Evolutionary conservation across 2,797 vertebrate species (phyloP).

Genomic region (Oryzias sinensis): DNA sequence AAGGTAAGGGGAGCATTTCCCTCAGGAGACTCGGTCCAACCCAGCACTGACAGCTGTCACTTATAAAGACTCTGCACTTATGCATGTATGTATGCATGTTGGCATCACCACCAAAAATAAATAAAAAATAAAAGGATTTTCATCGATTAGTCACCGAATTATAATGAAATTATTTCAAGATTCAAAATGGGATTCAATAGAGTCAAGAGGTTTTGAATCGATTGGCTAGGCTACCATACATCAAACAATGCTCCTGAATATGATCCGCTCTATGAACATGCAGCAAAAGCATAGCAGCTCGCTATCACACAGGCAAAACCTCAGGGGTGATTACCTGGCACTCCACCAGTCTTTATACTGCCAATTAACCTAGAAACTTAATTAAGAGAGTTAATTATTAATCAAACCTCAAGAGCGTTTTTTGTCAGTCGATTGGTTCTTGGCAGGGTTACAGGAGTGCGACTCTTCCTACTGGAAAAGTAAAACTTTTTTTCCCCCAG

Average conservation of each 20-base stretch:
- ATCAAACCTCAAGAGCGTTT: constrained; percentile 37
- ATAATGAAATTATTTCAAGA: constrained; percentile 32
- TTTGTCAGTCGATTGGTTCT: constrained; percentile 45
- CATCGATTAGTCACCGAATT: constrained; percentile 28
- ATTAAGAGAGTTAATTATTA: constrained; percentile 61
- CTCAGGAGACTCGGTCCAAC: constrained; percentile 14
- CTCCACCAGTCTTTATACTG: constrained; percentile 26
- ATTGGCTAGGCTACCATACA: constrained; percentile 21
- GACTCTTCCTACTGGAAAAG: constrained; percentile 13
- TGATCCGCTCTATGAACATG: constrained; percentile 27
- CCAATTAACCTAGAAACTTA: constrained; percentile 52
- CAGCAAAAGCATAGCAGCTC: constrained; percentile 5
- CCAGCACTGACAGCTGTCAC: constrained; percentile 31
- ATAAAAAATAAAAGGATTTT: constrained; percentile 7
- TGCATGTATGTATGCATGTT: neutral
- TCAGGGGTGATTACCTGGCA: constrained; percentile 42
- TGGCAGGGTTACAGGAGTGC: constrained; percentile 23
- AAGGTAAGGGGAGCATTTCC: constrained; percentile 1
- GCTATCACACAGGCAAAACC: constrained; percentile 9
- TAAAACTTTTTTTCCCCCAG: neutral
- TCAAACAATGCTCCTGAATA: constrained; percentile 3
- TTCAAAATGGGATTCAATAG: constrained; percentile 22
- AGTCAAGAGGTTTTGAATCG: constrained; percentile 20
- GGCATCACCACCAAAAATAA: neutral
- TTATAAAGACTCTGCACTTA: neutral